A percentile compares a stretch with the other conserved stretches of the same genome.
phyloP scores from a whole-genome alignment of 2,797 vertebrate genomes.

The Gambusia yucatana region DNA sequence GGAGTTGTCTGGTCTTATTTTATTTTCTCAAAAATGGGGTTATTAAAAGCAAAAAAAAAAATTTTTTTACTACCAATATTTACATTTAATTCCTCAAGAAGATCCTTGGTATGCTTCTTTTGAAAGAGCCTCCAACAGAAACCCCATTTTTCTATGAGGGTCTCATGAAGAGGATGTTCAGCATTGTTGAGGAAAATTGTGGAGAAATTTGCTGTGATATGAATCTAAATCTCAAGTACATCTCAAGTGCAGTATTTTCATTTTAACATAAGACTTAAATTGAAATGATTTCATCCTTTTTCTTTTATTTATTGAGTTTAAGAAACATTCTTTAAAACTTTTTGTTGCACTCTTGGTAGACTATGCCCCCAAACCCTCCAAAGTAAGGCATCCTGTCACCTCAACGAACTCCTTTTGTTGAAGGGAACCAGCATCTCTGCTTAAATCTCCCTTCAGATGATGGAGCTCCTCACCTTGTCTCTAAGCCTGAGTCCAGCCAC shows the following conservation, averaged over 20 bases:
- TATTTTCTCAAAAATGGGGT: neutral
- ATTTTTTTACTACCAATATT: neutral
- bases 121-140: too few relatives aligned
- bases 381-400: neutral
- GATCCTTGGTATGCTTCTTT: neutral
- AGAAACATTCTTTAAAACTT: neutral
- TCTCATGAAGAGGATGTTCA: too few relatives aligned
- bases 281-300: neutral
- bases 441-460: neutral
- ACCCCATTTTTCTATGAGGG: too few relatives aligned
- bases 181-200: too few relatives aligned
- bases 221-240: neutral
- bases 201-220: too few relatives aligned
- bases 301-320: neutral
- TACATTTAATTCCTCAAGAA: neutral
- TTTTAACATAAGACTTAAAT: neutral
- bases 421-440: neutral
- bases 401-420: neutral
- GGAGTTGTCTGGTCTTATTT: slow-evolving; percentile 20
- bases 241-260: neutral
- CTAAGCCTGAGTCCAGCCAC: neutral
- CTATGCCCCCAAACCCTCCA: neutral
- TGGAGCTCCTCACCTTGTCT: neutral
- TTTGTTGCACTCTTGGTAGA: neutral
- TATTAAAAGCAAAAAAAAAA: neutral